Conservation (phyloP, 2,888 invertebrate genomes). For the Ophonus ardosiacus region DNA sequence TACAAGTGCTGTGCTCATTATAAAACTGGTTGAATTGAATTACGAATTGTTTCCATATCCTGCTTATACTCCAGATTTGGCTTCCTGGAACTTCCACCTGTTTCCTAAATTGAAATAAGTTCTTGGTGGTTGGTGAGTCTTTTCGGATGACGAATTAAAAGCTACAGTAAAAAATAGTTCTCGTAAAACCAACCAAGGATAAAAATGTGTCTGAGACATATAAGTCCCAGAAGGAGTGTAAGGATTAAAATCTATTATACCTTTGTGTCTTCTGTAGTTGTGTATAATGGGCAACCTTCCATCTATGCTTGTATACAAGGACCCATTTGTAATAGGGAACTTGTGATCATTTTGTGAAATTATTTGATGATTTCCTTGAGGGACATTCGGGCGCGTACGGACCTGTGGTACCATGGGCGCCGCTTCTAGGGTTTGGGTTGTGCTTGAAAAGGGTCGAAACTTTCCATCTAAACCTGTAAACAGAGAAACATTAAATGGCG, state of each 20-base stretch:
- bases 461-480: constrained; percentile 78
- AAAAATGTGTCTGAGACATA: no score
- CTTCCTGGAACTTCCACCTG: no score
- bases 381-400: constrained; percentile 43
- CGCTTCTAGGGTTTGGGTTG: constrained; percentile 73
- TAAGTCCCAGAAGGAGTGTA: no score
- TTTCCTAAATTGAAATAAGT: no score
- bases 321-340: constrained; percentile 80
- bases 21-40: no score
- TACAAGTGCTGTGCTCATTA: no score
- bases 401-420: constrained; percentile 44
- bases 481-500: not conserved
- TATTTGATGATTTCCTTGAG: constrained; percentile 31
- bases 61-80: no score
- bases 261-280: constrained; percentile 75
- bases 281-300: constrained; percentile 78
- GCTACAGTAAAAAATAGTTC: no score
- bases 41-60: no score
- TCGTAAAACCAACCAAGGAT: no score
- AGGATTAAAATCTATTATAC: constrained; percentile 62
- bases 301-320: constrained; percentile 77
- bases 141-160: no score
- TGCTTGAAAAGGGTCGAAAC: constrained; percentile 78
- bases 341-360: constrained; percentile 75
- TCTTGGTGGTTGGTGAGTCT: no score